Percentiles rank a stretch among this genome's conserved stretches.
phyloP scores from a whole-genome alignment of 1,140 invertebrate species.

The Neotoxoptera formosana region DNA sequence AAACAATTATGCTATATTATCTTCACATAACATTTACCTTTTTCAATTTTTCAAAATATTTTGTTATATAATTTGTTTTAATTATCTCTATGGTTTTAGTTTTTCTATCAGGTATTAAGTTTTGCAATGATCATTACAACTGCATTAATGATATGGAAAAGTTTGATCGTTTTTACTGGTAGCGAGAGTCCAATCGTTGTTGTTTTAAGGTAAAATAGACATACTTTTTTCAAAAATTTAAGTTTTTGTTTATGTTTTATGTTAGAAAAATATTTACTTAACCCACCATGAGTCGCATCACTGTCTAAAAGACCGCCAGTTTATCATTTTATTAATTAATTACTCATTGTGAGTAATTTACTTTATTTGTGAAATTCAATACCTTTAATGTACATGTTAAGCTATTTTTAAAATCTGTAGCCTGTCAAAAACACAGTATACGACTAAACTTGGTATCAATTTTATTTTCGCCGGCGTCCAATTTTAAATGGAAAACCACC shows the following conservation, averaged over 20 bases:
- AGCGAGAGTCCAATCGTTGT: slow-evolving; percentile 99
- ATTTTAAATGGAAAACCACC: no score
- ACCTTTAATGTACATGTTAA: no score
- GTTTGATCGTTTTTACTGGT: slow-evolving; percentile 98
- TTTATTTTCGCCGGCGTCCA: no score
- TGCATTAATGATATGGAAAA: slow-evolving; percentile 99
- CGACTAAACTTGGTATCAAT: no score
- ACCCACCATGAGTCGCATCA: no score
- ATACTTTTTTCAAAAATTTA: neutral
- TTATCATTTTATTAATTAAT: no score
- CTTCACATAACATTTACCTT: neutral
- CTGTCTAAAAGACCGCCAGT: no score
- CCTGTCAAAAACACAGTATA: no score
- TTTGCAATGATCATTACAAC: slow-evolving; percentile 99
- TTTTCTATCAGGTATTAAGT: slow-evolving; percentile 95
- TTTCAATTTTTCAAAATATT: neutral
- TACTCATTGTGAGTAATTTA: no score
- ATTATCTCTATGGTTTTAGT: slow-evolving; percentile 71
- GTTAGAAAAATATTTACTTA: neutral
- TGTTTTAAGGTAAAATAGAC: slow-evolving; percentile 78
- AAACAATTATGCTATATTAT: slow-evolving; percentile 4
- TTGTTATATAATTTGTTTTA: neutral
- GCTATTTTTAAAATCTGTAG: no score
- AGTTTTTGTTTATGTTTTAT: neutral
- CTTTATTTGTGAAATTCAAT: no score